Evolutionary conservation across 2,113 vertebrate species (phyloP).

Genomic region (Noctilio leporinus): DNA sequence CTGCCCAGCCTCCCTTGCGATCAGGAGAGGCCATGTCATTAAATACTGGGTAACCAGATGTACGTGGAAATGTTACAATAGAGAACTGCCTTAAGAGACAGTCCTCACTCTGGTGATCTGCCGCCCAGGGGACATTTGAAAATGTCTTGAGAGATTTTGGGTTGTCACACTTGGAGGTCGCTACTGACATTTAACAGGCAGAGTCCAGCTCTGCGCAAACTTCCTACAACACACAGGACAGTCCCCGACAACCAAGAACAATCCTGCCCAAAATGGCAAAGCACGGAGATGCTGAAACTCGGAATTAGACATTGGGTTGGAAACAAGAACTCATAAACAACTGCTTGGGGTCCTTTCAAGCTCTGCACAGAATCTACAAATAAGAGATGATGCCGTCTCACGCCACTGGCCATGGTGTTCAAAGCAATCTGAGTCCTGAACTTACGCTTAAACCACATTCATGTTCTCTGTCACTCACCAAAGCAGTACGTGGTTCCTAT

Average conservation of each 20-base stretch:
- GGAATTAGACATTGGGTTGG: neutral
- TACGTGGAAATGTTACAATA: neutral
- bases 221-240: neutral
- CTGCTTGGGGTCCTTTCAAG: constrained; percentile 7
- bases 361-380: neutral
- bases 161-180: neutral
- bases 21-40: neutral
- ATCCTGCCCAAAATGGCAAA: neutral
- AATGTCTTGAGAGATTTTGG: neutral
- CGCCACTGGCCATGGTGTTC: neutral
- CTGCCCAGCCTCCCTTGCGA: neutral
- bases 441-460: neutral
- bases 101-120: neutral
- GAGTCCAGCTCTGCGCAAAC: neutral
- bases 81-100: neutral
- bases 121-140: neutral
- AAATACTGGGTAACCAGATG: neutral
- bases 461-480: neutral
- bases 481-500: neutral
- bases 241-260: neutral
- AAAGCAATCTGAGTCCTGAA: neutral
- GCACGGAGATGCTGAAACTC: neutral
- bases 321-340: constrained; percentile 16
- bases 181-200: neutral
- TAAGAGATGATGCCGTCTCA: neutral